These are phyloP conservation scores for Pissodes strobi DNA, from an alignment of 1,140 invertebrate species.

Conservation along the genomic window DNA sequence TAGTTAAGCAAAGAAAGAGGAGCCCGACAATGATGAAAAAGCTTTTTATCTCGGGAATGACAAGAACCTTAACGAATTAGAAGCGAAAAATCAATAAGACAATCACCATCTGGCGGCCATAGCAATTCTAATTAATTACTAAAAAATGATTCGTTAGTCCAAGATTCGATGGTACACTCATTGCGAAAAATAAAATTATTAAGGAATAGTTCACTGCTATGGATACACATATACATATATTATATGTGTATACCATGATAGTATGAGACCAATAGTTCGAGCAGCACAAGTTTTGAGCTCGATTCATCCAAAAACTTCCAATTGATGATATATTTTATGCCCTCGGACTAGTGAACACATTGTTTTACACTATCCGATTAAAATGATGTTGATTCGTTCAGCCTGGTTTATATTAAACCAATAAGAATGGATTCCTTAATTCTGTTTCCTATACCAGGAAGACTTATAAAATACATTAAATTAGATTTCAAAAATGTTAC, in stretches of 20 bases:
- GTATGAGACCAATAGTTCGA: no score
- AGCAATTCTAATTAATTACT: constrained; percentile 34
- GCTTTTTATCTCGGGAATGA: constrained; percentile 20
- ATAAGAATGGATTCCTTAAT: constrained; percentile 20
- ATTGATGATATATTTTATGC: no score
- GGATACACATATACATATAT: no score
- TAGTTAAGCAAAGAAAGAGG: constrained; percentile 17
- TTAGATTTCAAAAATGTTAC: no score
- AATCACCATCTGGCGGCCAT: constrained; percentile 28
- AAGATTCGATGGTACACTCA: not conserved
- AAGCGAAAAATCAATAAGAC: constrained; percentile 33
- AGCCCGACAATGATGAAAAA: constrained; percentile 17
- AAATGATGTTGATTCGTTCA: constrained; percentile 30
- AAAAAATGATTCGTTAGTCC: constrained; percentile 25
- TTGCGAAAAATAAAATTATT: not conserved
- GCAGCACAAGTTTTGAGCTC: no score
- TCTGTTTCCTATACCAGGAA: constrained; percentile 4
- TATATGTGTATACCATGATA: no score
- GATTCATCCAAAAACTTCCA: no score
- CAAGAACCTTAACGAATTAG: constrained; percentile 28
- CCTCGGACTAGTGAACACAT: constrained; percentile 2
- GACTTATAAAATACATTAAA: not conserved
- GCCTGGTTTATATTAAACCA: constrained; percentile 30
- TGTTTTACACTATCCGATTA: constrained; percentile 1
- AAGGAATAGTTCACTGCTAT: no score